Percentiles rank a stretch among this genome's conserved stretches.
Evolutionary conservation across 1,140 invertebrate genomes (phyloP).

Genomic region (Neotoxoptera formosana): DNA sequence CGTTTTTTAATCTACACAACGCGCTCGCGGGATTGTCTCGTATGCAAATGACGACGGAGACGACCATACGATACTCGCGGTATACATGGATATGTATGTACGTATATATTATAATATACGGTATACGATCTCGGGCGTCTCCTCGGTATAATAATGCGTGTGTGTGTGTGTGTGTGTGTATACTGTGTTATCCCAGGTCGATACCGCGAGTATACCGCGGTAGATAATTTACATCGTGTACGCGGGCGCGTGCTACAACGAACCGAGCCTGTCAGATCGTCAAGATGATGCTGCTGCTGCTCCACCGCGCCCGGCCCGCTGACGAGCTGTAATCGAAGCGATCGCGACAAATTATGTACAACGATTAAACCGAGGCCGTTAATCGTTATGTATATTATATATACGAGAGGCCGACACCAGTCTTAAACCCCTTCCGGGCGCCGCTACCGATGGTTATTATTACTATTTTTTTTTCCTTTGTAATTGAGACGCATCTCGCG

Average conservation of each 20-base stretch:
- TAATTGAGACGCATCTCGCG: background rate
- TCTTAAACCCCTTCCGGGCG: background rate
- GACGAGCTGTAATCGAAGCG: slow-evolving; percentile 29
- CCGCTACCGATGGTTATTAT: background rate
- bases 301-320: background rate
- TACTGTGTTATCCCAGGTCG: slow-evolving; percentile 19
- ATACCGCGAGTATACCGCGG: background rate
- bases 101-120: background rate
- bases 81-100: background rate
- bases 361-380: slow-evolving; percentile 12
- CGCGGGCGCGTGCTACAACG: slow-evolving; percentile 40
- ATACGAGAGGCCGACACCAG: background rate
- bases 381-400: background rate
- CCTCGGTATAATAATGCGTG: background rate
- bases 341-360: slow-evolving; percentile 40
- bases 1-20: slow-evolving; percentile 40
- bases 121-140: background rate
- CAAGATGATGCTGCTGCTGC: background rate
- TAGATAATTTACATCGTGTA: background rate
- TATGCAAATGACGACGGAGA: slow-evolving; percentile 49
- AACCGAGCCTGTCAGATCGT: slow-evolving; percentile 25
- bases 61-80: slow-evolving; percentile 22
- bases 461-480: background rate
- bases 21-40: slow-evolving; percentile 36
- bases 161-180: background rate